A percentile compares a stretch with the other conserved stretches of the same genome.
phyloP scores from a whole-genome alignment of 2,888 invertebrate species.

The Spodoptera littoralis region DNA sequence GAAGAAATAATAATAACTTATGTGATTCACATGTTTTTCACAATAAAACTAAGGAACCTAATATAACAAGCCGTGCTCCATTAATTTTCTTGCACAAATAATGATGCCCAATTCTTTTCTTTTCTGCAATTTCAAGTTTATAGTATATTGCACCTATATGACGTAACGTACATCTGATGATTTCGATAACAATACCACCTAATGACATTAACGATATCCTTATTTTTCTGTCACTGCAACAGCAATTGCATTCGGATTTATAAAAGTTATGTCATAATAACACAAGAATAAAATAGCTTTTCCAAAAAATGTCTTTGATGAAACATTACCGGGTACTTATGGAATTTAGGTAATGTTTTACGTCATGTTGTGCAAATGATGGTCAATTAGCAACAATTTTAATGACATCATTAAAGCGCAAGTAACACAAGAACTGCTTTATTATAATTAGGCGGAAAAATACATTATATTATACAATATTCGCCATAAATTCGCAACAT shows the following conservation, averaged over 20 bases:
- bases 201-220: conserved; percentile 15
- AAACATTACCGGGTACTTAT: too few species aligned
- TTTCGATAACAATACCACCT: conserved; percentile 15
- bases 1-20: too few species aligned
- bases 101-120: conserved; percentile 22
- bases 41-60: neutral
- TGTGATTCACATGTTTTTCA: too few species aligned
- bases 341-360: too few species aligned
- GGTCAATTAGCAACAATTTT: too few species aligned
- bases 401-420: too few species aligned
- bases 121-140: conserved; percentile 14
- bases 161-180: conserved; percentile 30
- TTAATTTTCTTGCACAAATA: conserved; percentile 7
- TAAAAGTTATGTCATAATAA: conserved; percentile 35
- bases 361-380: too few species aligned
- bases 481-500: too few species aligned
- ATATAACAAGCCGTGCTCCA: neutral
- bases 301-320: conserved; percentile 35
- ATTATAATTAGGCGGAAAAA: too few species aligned
- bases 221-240: conserved; percentile 18
- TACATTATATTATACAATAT: neutral
- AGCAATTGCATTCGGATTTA: conserved; percentile 29
- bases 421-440: too few species aligned
- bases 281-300: conserved; percentile 23
- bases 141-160: conserved; percentile 19